A percentile compares a stretch with the other conserved stretches of the same genome.
Conservation (phyloP, 1,140 invertebrate genomes). For the Drosophila lacteicornis region DNA sequence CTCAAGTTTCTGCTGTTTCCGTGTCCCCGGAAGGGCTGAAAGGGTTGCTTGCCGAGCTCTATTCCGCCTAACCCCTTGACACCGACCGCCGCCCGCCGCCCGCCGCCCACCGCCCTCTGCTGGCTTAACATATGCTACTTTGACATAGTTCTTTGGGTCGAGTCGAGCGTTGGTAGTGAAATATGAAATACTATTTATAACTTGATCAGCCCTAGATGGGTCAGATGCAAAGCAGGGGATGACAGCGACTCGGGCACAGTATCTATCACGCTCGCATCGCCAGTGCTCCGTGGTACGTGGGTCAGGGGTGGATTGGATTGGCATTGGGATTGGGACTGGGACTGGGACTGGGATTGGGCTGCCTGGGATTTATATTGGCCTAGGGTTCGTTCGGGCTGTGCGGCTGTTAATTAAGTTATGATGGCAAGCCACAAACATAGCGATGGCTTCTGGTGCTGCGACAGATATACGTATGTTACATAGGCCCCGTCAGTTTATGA, state of each 20-base stretch:
- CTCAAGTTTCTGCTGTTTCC: constrained; percentile 42
- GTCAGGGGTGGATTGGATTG: constrained; percentile 20
- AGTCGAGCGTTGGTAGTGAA: constrained; percentile 38
- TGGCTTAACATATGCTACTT: constrained; percentile 72
- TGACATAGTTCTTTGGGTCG: constrained; percentile 69
- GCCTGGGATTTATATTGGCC: constrained; percentile 35
- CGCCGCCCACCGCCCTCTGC: constrained; percentile 4
- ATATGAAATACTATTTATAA: constrained; percentile 78
- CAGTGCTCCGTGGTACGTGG: constrained; percentile 27
- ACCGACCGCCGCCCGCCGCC: constrained; percentile 2
- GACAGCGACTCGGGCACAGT: constrained; percentile 26
- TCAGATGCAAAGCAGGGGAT: constrained; percentile 47
- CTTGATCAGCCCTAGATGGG: constrained; percentile 63
- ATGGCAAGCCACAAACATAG: constrained; percentile 74
- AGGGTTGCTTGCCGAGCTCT: constrained; percentile 54
- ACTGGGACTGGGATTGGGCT: constrained; percentile 2
- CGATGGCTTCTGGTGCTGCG: constrained; percentile 51
- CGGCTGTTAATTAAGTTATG: constrained; percentile 83
- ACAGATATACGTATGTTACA: constrained; percentile 17
- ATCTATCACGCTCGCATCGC: constrained; percentile 29
- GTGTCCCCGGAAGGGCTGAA: constrained; percentile 54
- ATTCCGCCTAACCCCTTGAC: constrained; percentile 21
- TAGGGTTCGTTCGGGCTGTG: constrained; percentile 42
- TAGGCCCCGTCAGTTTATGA: constrained; percentile 75
- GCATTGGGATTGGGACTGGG: constrained; percentile 32